Evolutionary conservation across 2,888 invertebrate species (phyloP).

Genomic region (Bedellia somnulentella): DNA sequence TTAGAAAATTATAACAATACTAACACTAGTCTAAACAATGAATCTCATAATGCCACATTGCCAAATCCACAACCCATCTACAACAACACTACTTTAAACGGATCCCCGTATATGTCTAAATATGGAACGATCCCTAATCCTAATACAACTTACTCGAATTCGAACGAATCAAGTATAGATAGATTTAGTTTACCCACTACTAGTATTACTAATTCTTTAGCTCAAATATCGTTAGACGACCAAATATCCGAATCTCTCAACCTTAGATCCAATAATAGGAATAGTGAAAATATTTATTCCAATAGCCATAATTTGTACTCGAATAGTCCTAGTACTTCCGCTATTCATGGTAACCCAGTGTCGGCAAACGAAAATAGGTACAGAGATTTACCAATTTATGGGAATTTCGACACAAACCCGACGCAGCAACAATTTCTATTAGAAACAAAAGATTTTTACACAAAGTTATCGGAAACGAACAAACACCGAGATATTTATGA

Average conservation of each 20-base stretch:
- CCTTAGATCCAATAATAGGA: conserved; percentile 41
- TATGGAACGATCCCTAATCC: conserved; percentile 7
- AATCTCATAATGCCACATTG: conserved; percentile 31
- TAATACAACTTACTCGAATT: too few species aligned
- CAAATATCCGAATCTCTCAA: conserved; percentile 50
- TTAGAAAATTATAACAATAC: conserved; percentile 12
- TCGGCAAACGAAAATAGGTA: conserved; percentile 14
- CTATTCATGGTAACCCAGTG: conserved; percentile 11
- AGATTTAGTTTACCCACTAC: too few species aligned
- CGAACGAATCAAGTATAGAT: too few species aligned
- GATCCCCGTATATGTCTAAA: conserved; percentile 1
- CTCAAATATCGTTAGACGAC: conserved; percentile 45
- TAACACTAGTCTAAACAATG: conserved; percentile 17
- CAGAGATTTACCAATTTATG: conserved; percentile 32
- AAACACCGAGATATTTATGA: conserved; percentile 31
- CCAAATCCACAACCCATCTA: conserved; percentile 18
- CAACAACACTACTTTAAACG: conserved; percentile 18
- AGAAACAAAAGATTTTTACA: conserved; percentile 47
- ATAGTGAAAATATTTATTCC: conserved; percentile 31
- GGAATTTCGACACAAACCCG: conserved; percentile 32
- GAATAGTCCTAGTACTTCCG: conserved; percentile 17
- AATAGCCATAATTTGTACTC: conserved; percentile 14
- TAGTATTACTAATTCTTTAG: too few species aligned
- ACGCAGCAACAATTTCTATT: conserved; percentile 35
- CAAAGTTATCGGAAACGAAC: conserved; percentile 34